Base-by-base conservation (phyloP, 2,797 vertebrate species). In the Liparis tanakae region DNA sequence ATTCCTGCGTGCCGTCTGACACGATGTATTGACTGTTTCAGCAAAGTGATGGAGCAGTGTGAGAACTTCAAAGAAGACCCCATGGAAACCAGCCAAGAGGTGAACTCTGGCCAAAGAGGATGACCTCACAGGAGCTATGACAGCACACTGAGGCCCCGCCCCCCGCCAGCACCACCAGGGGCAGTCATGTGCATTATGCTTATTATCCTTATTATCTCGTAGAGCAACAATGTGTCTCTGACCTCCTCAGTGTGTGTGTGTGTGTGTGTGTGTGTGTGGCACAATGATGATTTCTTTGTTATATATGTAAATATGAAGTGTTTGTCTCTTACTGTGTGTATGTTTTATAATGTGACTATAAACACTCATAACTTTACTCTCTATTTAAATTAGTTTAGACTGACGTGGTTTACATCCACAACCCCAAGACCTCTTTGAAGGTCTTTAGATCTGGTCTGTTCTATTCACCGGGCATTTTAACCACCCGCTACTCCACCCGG, bases 11-110 rank as follows among this genome's bases (percentile, higher is more conserved):
- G 25, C 2, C 25, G 25, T 30, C 25, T 30, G 25, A 30, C 25
- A 30, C 25, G 25, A 30, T 30, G 25, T 30, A 7, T 72, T 33
- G 12, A 53, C 25, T 10, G 67, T 88, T 86, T 81, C 92, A 99
- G 98, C 87, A 98, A 98, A 93, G 97, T 99, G 78, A 97, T 97
- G 89, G 96, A 97, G 86, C 97, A 97, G 77, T 99, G 98, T 93
- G 95, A 95, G 89, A 97, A 90, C 94, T 99, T 97, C 93, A 97
- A 96, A 92, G 97, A 99, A 74, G 96, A 98, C 91, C 96, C 96
- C 79, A 99, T 99, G 98, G 98, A 99, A 88, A 97, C 96, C 2
- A 96, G 96, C 82, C 92, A 85, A 70, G 90, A 97, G 95, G 95
- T 96, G 93, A 96, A 97, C 91, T 85, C 74, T 14, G 87, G 85